Base-by-base conservation (phyloP, 2,113 vertebrate genomes). In the Leptobrachium ailaonicum region DNA sequence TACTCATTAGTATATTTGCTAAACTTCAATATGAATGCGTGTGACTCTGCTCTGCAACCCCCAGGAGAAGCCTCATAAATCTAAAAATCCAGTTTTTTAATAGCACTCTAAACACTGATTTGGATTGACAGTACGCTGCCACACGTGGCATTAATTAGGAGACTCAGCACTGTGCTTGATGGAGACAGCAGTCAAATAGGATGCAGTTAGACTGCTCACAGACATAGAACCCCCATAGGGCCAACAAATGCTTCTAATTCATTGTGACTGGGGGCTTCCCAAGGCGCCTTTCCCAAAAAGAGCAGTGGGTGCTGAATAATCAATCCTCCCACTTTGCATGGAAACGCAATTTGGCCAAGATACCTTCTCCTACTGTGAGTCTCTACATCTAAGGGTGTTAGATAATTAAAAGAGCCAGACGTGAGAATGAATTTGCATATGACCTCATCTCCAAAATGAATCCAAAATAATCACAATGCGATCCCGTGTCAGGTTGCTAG, bases 101-200 rank as follows among this genome's bases (percentile, higher is more conserved):
- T 93, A 93, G 91, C 91, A 93, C 90, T 91, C 91, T 93, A 92
- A 94, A 94, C 93, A 93, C 92, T 94, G 93, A 94, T 92, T 91
- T 91, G 92, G 91, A 84, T 84, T 93, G 93, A 93, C 93, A 93
- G 92, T 87, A 89, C 90, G 90, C 87, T 87, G 90, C 85, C 90
- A 87, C 92, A 94, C 91, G 91, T 92, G 92, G 92, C 87, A 90
- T 91, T 92, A 91, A 94, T 94, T 94, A 93, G 92, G 88, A 90
- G 88, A 89, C 88, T 91, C 90, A 84, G 89, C 90, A 89, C 86
- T 78, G 83, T 82, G 77, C 89, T 87, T 87, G 90, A 88, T 91
- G 90, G 90, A 90, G 91, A 92, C 86, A 86, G 84, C 90, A 91
- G 89, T 90, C 91, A 91, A 89, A 87, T 87, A 84, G 84, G 88